These are phyloP conservation scores for Tupiocoris notatus DNA, from an alignment of 2,888 invertebrate genomes.

Conservation along the genomic window DNA sequence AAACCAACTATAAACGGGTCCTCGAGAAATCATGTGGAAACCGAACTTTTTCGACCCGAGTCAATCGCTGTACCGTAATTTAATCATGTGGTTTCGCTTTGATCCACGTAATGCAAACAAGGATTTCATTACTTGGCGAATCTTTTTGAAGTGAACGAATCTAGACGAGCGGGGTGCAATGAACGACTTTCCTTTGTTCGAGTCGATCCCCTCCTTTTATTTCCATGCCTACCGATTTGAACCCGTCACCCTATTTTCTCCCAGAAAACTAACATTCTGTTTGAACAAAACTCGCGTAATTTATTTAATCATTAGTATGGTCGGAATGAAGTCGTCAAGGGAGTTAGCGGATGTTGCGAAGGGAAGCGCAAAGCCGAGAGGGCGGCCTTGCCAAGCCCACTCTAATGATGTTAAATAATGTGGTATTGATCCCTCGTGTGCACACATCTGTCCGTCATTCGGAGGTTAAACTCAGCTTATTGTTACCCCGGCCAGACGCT, in stretches of 20 bases:
- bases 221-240: not conserved
- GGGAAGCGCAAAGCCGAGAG: not conserved
- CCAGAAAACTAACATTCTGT: slow-evolving; percentile 24
- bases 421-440: slow-evolving; percentile 30
- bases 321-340: not conserved
- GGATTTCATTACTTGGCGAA: not conserved
- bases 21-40: too few species aligned
- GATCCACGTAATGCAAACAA: not conserved
- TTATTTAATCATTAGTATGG: slow-evolving; percentile 32
- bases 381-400: not conserved
- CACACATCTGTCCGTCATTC: slow-evolving; percentile 38
- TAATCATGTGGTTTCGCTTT: not conserved
- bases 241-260: not conserved
- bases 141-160: not conserved
- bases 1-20: too few species aligned
- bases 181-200: not conserved
- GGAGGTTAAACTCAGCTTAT: slow-evolving; percentile 36
- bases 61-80: too few species aligned
- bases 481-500: slow-evolving; percentile 31
- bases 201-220: not conserved
- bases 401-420: slow-evolving; percentile 40
- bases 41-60: too few species aligned
- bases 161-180: not conserved
- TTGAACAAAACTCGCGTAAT: slow-evolving; percentile 30
- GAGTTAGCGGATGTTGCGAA: not conserved